A percentile compares a stretch with the other conserved stretches of the same genome.
These are phyloP conservation scores for Peromyscus californicus DNA, from an alignment of 2,113 vertebrate genomes.

Conservation along the genomic window DNA sequence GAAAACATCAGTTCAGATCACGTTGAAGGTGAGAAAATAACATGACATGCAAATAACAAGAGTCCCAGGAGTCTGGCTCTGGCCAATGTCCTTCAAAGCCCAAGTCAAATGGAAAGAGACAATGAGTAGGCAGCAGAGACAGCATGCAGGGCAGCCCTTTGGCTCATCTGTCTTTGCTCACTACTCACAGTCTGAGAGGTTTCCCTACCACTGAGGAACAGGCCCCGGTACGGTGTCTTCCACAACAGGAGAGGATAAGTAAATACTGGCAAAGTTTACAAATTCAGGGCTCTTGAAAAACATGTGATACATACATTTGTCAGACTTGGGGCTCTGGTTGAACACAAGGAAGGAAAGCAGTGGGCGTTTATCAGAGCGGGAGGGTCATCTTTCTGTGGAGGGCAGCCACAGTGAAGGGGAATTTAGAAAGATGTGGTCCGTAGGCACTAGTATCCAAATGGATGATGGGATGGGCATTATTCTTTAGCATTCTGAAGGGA, in stretches of 20 bases:
- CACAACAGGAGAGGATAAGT: neutral
- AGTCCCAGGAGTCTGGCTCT: slow-evolving; percentile 43
- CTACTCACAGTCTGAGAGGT: neutral
- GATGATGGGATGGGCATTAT: neutral
- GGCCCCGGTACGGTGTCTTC: neutral
- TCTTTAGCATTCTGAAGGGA: neutral
- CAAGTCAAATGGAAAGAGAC: slow-evolving; percentile 55
- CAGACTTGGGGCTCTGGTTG: neutral
- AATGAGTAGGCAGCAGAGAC: neutral
- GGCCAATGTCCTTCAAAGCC: slow-evolving; percentile 65
- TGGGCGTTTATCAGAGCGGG: neutral
- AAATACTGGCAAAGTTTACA: neutral
- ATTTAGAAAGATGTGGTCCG: neutral
- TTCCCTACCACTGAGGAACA: neutral
- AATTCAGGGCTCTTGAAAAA: neutral
- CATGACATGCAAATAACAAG: slow-evolving; percentile 59
- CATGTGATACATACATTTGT: neutral
- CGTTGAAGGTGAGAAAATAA: slow-evolving; percentile 77
- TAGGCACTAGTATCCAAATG: neutral
- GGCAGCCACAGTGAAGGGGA: neutral
- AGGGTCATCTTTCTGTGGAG: neutral
- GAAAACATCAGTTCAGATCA: slow-evolving; percentile 72
- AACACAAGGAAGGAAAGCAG: neutral
- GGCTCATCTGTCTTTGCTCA: slow-evolving; percentile 73
- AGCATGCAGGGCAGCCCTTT: neutral